phyloP scores from a whole-genome alignment of 2,888 invertebrate genomes.

The Teinopalpus imperialis region DNA sequence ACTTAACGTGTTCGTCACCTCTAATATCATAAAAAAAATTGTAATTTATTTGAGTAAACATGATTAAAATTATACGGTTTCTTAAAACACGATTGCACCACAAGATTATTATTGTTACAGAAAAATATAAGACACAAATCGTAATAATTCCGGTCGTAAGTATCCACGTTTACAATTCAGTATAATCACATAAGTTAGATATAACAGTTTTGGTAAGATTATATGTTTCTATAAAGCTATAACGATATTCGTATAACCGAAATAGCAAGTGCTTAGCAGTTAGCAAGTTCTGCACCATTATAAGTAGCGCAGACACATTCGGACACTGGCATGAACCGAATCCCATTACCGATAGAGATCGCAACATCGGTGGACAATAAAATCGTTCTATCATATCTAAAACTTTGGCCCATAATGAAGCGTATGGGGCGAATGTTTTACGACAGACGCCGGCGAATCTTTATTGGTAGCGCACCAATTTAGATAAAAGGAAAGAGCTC shows the following conservation, averaged over 20 bases:
- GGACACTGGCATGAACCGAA: conserved; percentile 49
- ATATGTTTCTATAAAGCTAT: conserved; percentile 9
- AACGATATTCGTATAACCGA: conserved; percentile 12
- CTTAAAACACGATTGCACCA: too few species aligned
- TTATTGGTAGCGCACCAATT: conserved; percentile 81
- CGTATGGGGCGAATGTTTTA: conserved; percentile 81
- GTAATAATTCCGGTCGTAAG: too few species aligned
- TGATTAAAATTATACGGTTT: too few species aligned
- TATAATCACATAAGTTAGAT: conserved; percentile 1
- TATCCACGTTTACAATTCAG: conserved; percentile 5
- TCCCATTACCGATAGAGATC: conserved; percentile 78
- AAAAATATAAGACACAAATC: neutral
- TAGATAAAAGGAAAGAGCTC: conserved; percentile 82
- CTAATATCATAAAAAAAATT: too few species aligned
- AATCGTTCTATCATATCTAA: conserved; percentile 81
- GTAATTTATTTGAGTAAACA: too few species aligned
- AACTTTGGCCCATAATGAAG: conserved; percentile 81
- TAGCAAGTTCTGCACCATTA: conserved; percentile 47
- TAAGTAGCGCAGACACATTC: conserved; percentile 44
- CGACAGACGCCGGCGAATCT: conserved; percentile 79
- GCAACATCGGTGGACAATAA: conserved; percentile 80
- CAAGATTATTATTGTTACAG: too few species aligned
- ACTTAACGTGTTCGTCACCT: too few species aligned
- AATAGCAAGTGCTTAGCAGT: conserved; percentile 33
- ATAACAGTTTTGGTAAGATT: conserved; percentile 8